These are phyloP conservation scores for Neodiprion lecontei DNA, from an alignment of 1,140 invertebrate species.

Conservation along the genomic window DNA sequence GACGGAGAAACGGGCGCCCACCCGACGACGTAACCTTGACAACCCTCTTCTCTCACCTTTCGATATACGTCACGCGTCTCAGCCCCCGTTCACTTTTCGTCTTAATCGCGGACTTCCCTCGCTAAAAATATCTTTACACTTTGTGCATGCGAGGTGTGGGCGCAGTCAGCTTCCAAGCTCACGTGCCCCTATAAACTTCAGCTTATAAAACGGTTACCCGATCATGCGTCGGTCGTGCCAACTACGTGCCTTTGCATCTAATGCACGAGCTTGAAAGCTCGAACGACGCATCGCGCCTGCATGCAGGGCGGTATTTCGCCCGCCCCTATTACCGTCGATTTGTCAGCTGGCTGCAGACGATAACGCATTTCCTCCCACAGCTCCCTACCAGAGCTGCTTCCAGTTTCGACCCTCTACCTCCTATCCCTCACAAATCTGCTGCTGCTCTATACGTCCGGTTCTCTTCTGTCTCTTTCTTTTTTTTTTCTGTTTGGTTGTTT, in stretches of 20 bases:
- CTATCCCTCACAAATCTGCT: constrained; percentile 11
- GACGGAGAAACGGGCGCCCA: constrained; percentile 16
- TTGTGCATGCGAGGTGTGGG: too few relatives aligned
- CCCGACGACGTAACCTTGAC: constrained; percentile 13
- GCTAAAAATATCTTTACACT: too few relatives aligned
- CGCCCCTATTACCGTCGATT: constrained; percentile 55
- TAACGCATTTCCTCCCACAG: constrained; percentile 45
- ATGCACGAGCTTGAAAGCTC: background rate
- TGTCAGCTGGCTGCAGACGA: constrained; percentile 54
- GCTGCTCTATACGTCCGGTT: background rate
- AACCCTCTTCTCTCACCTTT: background rate
- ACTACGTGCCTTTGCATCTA: background rate
- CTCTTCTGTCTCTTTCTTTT: too few relatives aligned
- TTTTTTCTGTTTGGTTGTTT: too few relatives aligned
- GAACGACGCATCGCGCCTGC: background rate
- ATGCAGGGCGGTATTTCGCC: constrained; percentile 44
- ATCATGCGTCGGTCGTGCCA: background rate
- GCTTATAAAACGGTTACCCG: background rate
- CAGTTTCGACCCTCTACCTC: constrained; percentile 23
- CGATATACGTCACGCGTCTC: too few relatives aligned
- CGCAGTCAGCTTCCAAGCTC: background rate
- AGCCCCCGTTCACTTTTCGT: too few relatives aligned
- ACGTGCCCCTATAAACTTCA: background rate
- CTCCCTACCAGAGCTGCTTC: constrained; percentile 21
- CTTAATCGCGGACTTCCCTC: too few relatives aligned